Conservation (phyloP, 2,113 vertebrate species). For the Polypterus bichir region DNA sequence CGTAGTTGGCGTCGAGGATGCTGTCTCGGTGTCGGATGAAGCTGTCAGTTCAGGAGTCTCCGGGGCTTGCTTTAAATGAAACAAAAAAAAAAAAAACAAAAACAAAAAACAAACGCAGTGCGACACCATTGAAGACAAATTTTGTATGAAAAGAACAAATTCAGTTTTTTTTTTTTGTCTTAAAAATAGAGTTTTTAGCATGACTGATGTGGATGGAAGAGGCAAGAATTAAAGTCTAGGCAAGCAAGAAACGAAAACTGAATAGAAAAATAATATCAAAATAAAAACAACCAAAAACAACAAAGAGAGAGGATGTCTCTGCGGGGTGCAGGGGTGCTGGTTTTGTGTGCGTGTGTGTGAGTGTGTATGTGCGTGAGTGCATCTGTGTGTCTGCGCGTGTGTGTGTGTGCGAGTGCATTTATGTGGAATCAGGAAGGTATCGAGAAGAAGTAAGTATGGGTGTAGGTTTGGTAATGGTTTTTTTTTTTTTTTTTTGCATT, state of each 20-base stretch:
- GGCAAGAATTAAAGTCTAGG: too few species aligned
- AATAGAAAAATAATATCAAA: too few species aligned
- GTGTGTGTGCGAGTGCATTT: too few species aligned
- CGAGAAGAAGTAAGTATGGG: slow-evolving; percentile 9
- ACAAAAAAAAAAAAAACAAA: not conserved
- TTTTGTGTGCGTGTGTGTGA: too few species aligned
- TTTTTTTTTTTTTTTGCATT: slow-evolving; percentile 21
- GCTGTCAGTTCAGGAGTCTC: not conserved
- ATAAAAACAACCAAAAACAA: too few species aligned
- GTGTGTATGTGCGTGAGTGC: too few species aligned
- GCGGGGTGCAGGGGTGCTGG: too few species aligned
- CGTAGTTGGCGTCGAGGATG: not conserved
- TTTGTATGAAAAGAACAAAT: not conserved
- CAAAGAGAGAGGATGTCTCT: too few species aligned
- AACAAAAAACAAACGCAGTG: not conserved
- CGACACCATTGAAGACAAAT: not conserved
- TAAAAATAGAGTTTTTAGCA: not conserved
- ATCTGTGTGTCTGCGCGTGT: too few species aligned
- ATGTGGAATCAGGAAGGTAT: not conserved
- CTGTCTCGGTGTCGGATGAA: not conserved
- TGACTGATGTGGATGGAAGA: not conserved
- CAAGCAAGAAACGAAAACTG: too few species aligned
- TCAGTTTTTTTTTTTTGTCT: not conserved
- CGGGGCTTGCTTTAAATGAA: not conserved
- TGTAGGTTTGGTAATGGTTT: slow-evolving; percentile 17